phyloP scores from a whole-genome alignment of 2,113 vertebrate genomes.

The Cyphomyrus plagiostoma region DNA sequence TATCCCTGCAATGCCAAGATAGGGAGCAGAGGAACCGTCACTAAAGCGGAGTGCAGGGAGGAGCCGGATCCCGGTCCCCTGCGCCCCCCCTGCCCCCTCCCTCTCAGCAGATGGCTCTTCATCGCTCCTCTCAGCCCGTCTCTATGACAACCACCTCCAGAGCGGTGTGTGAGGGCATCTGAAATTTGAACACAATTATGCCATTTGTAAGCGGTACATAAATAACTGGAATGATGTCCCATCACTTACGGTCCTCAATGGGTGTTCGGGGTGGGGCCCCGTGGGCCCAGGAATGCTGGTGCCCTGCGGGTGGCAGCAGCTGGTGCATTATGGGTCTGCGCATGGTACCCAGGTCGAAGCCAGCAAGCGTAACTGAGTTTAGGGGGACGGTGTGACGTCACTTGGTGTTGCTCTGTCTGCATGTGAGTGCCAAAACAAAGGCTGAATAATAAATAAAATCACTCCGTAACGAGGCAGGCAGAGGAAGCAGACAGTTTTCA shows the following conservation, averaged over 20 bases:
- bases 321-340: background rate
- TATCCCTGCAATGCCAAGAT: slow-evolving; percentile 37
- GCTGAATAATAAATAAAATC: background rate
- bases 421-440: background rate
- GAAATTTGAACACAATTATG: background rate
- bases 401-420: background rate
- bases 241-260: background rate
- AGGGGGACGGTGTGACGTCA: background rate
- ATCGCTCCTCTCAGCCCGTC: background rate
- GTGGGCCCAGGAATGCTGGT: too few species aligned
- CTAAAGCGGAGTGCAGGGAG: background rate
- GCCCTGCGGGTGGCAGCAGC: background rate
- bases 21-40: slow-evolving; percentile 24
- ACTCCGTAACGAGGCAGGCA: background rate
- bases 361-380: background rate
- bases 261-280: background rate
- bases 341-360: background rate
- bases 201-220: background rate
- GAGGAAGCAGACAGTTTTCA: background rate
- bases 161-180: background rate
- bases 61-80: background rate
- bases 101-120: background rate
- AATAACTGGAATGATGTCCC: background rate
- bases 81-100: too few species aligned
- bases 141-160: slow-evolving; percentile 14